Conservation (phyloP, 2,113 vertebrate genomes). For the Gorsachius goisagi region DNA sequence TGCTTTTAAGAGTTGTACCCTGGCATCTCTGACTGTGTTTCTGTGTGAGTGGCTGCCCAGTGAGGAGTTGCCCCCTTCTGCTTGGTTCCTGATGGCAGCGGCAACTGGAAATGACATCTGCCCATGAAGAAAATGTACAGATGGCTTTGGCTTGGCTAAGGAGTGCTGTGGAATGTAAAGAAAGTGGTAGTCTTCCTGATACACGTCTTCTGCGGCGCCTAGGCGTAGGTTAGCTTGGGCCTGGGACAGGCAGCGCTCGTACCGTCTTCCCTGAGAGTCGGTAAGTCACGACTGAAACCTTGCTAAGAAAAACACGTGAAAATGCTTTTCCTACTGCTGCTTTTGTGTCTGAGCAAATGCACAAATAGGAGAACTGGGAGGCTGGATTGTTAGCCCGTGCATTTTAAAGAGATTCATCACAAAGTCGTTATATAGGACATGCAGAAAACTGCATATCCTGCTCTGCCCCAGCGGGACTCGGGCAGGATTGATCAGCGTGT, state of each 20-base stretch:
- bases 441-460: background rate
- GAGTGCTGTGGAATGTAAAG: background rate
- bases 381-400: background rate
- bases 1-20: background rate
- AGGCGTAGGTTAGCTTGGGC: fast-evolving
- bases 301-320: background rate
- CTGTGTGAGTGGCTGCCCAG: background rate
- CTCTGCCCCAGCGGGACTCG: background rate
- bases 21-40: background rate
- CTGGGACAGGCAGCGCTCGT: background rate
- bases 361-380: background rate
- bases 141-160: background rate
- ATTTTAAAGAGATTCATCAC: slow-evolving; percentile 21
- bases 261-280: background rate
- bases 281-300: background rate
- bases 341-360: background rate
- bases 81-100: background rate
- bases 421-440: background rate
- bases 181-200: background rate
- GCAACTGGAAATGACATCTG: background rate
- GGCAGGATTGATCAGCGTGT: slow-evolving; percentile 43
- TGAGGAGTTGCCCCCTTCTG: background rate
- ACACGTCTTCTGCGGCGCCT: background rate
- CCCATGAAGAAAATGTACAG: background rate
- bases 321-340: background rate